These are phyloP conservation scores for Aleiodes alternator DNA, from an alignment of 2,888 invertebrate species.

Conservation along the genomic window DNA sequence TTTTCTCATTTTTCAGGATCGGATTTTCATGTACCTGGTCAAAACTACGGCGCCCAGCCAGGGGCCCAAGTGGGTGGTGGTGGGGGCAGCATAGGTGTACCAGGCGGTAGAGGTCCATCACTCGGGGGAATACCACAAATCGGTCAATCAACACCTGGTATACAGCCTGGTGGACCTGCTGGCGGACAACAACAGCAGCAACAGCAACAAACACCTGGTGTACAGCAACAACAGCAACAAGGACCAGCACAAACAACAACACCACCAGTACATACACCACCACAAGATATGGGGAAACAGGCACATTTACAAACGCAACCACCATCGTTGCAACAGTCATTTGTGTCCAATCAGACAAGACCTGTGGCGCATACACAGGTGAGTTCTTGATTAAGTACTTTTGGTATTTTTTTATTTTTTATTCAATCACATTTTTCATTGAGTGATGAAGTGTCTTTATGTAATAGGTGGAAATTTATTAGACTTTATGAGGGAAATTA, in stretches of 20 bases:
- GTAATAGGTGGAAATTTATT: too few relatives aligned
- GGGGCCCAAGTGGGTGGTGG: conserved; percentile 73
- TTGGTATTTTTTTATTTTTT: not conserved
- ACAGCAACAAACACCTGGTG: conserved; percentile 63
- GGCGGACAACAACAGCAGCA: conserved; percentile 59
- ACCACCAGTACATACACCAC: conserved; percentile 68
- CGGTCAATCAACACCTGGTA: conserved; percentile 68
- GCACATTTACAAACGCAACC: conserved; percentile 69
- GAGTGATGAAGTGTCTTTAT: too few relatives aligned
- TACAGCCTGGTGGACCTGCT: conserved; percentile 67
- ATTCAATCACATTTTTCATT: too few relatives aligned
- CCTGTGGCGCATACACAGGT: conserved; percentile 62
- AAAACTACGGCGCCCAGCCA: conserved; percentile 73
- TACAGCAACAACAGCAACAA: conserved; percentile 68
- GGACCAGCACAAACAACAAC: conserved; percentile 69
- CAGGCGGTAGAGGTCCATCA: conserved; percentile 69
- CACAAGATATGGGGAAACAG: conserved; percentile 73
- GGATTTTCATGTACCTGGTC: conserved; percentile 73
- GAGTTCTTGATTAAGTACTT: conserved; percentile 32
- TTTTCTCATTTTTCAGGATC: conserved; percentile 62
- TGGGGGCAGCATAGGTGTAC: conserved; percentile 70
- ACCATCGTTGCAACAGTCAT: conserved; percentile 64
- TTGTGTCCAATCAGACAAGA: conserved; percentile 65
- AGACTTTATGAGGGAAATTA: too few relatives aligned
- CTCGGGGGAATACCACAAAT: conserved; percentile 69